Conservation (phyloP, 2,797 vertebrate genomes). For the Apodemus agrarius region DNA sequence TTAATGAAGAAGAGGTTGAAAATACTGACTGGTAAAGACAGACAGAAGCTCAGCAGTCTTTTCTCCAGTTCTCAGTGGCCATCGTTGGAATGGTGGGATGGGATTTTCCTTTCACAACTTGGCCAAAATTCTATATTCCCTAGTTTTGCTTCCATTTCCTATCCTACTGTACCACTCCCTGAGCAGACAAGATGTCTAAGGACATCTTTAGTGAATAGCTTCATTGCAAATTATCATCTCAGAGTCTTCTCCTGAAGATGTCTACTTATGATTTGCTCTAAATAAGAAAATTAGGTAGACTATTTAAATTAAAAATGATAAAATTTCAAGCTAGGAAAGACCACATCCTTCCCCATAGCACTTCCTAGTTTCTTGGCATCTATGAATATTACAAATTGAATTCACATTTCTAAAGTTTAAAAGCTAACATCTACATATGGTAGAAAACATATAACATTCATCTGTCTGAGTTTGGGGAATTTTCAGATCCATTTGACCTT, state of each 20-base stretch:
- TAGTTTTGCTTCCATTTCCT: background rate
- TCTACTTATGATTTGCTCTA: constrained; percentile 7
- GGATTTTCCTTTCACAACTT: background rate
- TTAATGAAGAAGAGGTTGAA: background rate
- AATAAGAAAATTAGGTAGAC: background rate
- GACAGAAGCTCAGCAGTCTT: background rate
- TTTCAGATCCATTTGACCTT: background rate
- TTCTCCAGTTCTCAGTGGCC: background rate
- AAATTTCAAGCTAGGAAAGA: background rate
- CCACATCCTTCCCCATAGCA: no score
- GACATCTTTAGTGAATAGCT: background rate
- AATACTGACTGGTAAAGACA: background rate
- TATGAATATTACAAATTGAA: background rate
- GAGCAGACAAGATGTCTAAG: background rate
- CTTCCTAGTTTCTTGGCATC: background rate
- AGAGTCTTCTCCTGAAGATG: background rate
- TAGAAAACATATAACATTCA: background rate
- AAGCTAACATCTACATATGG: background rate
- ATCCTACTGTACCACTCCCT: background rate
- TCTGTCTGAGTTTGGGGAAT: background rate
- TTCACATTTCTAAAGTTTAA: background rate
- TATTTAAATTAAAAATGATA: constrained; percentile 35
- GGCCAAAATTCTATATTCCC: background rate
- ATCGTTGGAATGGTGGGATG: background rate
- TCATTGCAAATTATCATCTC: background rate